Evolutionary conservation across 2,888 invertebrate species (phyloP).

Genomic region (Tetranychus piercei): DNA sequence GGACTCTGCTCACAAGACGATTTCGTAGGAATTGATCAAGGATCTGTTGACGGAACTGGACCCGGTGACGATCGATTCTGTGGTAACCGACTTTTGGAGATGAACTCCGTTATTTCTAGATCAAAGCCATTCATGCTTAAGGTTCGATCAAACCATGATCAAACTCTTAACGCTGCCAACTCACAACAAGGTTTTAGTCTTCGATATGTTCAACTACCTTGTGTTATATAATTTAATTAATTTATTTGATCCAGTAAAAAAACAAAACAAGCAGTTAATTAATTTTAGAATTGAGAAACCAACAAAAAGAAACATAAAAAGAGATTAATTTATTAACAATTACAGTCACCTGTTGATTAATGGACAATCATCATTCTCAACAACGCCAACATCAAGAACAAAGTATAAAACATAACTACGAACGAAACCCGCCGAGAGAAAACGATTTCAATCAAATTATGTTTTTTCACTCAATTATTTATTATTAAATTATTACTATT

Average conservation of each 20-base stretch:
- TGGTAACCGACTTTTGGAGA: slow-evolving; percentile 26
- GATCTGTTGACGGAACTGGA: slow-evolving; percentile 26
- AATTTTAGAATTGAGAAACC: neutral
- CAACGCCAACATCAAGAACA: too few species aligned
- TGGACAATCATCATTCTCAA: too few species aligned
- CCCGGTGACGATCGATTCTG: slow-evolving; percentile 28
- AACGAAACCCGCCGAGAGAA: too few species aligned
- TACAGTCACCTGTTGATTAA: too few species aligned
- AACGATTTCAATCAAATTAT: too few species aligned
- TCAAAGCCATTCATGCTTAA: slow-evolving; percentile 28
- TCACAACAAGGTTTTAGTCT: slow-evolving; percentile 26
- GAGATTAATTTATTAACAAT: too few species aligned
- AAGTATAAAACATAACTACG: too few species aligned
- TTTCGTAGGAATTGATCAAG: slow-evolving; percentile 28
- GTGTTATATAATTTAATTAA: slow-evolving; percentile 25
- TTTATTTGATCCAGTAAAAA: neutral
- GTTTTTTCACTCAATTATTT: too few species aligned
- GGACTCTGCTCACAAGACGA: slow-evolving; percentile 27
- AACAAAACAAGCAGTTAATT: neutral
- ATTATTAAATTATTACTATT: too few species aligned
- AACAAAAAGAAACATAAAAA: neutral
- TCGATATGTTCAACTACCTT: slow-evolving; percentile 28
- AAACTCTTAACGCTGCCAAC: slow-evolving; percentile 24
- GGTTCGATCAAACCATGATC: slow-evolving; percentile 27
- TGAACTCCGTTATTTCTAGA: slow-evolving; percentile 27